Evolutionary conservation across 2,888 invertebrate species (phyloP).

Genomic region (Barypeithes pellucidus): DNA sequence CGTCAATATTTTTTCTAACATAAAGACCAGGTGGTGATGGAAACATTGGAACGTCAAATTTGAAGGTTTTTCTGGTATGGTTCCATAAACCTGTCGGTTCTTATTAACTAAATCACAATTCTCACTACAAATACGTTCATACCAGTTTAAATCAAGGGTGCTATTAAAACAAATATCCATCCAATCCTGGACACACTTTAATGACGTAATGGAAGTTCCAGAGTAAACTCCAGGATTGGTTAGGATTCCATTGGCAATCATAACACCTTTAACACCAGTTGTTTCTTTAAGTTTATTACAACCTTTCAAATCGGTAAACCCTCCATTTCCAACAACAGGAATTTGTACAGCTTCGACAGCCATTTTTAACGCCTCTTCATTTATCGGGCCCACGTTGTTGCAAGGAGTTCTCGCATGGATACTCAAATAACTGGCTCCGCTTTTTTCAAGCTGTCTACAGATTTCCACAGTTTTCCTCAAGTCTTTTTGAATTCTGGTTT

Average conservation of each 20-base stretch:
- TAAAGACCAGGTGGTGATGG: constrained; percentile 97
- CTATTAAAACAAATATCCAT: constrained; percentile 77
- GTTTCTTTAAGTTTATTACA: constrained; percentile 78
- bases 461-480: constrained; percentile 83
- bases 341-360: constrained; percentile 82
- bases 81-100: constrained; percentile 37
- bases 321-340: constrained; percentile 95
- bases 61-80: constrained; percentile 72
- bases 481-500: constrained; percentile 88
- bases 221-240: constrained; percentile 93
- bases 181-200: constrained; percentile 88
- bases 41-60: constrained; percentile 86
- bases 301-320: constrained; percentile 83
- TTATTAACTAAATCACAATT: constrained; percentile 19
- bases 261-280: constrained; percentile 88
- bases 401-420: constrained; percentile 93
- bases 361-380: constrained; percentile 80
- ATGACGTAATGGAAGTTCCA: constrained; percentile 80
- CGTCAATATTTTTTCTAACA: constrained; percentile 89
- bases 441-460: constrained; percentile 85
- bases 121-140: constrained; percentile 38
- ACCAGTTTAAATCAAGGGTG: constrained; percentile 64
- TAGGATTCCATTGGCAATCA: constrained; percentile 93
- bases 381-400: constrained; percentile 83
- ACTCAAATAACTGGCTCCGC: constrained; percentile 91